Evolutionary conservation across 2,113 vertebrate genomes (phyloP), one percentile per base, ranked within the genome.

Genomic region (Chitala chitala): DNA sequence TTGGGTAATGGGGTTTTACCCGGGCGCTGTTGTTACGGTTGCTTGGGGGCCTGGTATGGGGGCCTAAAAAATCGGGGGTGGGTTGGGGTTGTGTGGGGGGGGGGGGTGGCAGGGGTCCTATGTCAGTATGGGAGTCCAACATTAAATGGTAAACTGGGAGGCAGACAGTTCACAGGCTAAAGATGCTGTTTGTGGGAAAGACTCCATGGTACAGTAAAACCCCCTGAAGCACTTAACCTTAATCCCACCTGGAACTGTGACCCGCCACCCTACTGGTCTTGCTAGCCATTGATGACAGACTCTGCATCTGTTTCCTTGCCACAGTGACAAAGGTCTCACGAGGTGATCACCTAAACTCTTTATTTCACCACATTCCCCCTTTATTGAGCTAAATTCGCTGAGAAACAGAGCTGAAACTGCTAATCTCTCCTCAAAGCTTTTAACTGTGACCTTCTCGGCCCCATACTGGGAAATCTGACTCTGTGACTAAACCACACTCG

Each of bases 301-400:
- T 3, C 5, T 15, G 26, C 24, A 48, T 13, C n/a, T 26, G 12
- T 73, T 50, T 13, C 13, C 44, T 36, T 29, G n/a, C 8, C 71
- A 13, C 42, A 2, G 17, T 8, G 26, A 31, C 56, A 36, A 5
- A 10, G 40, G 10, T 50, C 44, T 29, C 4, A 26, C 13, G 20
- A 58, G 74, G 66, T 17, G 54, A 69, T 69, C 53, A 59, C 40
- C 31, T 46, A 15, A 56, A 31, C 54, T 40, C 48, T 56, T 31
- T 26, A 20, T 48, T 46, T 44, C 5, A 58, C 24, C 38, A 33
- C 65, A 75, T 69, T 69, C 40, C 26, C 66, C 12, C 38, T 75
- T 75, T 70, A 44, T 70, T 38, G 26, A 5, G 3, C 22, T 38
- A 4, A 26, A n/a, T 29, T 38, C n/a, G 48, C 42, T 31, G 4